These are phyloP conservation scores for Strix uralensis DNA, from an alignment of 2,113 vertebrate species.

Conservation along the genomic window DNA sequence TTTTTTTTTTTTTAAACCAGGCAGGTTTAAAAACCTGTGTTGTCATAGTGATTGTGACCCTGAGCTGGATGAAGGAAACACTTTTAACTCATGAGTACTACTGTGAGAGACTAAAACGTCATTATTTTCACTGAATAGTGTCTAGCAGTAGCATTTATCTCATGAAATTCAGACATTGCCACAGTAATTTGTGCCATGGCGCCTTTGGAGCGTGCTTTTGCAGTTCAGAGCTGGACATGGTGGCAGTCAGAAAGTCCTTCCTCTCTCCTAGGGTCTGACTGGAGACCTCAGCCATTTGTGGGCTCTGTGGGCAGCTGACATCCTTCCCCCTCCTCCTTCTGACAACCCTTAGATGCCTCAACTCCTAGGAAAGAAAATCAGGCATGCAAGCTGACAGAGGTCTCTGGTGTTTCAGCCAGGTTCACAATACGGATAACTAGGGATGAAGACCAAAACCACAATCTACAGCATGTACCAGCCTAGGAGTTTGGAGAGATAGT, in stretches of 20 bases:
- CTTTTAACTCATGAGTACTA: background rate
- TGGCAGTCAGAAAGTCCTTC: background rate
- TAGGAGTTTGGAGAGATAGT: background rate
- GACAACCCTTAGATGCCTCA: background rate
- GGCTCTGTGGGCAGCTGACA: background rate
- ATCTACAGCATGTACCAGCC: background rate
- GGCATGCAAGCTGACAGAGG: background rate
- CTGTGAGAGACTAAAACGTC: background rate
- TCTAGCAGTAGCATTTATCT: background rate
- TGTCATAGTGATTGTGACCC: background rate
- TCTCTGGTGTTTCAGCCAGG: background rate
- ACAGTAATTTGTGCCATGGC: background rate
- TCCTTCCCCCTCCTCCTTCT: background rate
- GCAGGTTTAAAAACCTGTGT: fast-evolving
- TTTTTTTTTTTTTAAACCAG: background rate
- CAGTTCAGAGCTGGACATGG: background rate
- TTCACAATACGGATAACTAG: background rate
- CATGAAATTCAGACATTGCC: background rate
- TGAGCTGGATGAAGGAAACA: background rate
- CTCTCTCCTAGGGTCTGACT: background rate
- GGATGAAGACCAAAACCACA: background rate
- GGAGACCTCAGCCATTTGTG: background rate
- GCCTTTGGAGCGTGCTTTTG: background rate
- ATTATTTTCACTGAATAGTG: background rate
- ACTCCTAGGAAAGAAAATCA: background rate